Evolutionary conservation across 2,113 vertebrate species (phyloP), one percentile per base, ranked within the genome.

Genomic region (Condylura cristata): DNA sequence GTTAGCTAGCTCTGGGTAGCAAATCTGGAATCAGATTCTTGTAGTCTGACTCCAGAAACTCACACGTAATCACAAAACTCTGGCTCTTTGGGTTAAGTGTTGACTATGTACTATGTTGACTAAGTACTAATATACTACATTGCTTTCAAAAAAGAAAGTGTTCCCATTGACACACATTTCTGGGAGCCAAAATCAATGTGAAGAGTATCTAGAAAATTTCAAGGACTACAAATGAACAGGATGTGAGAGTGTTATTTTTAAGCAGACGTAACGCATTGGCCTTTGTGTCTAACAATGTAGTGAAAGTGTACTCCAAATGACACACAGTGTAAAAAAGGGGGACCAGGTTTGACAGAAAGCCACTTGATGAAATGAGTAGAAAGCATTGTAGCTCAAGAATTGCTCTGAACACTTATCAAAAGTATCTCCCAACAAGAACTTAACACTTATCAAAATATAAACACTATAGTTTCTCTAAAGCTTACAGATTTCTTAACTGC

Each of bases 161-260:
- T n/a, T 83, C 30, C 22, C 63, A 78, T 22, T 46, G 83, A 61
- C 39, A 86, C 48, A 81, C 14, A 81, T 58, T 86, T 48, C 48
- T 72, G 10, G 8, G 20, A 89, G 48, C 53, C 66, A 78, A 89
- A 78, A 41, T 80, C 66, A 78, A 76, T 80, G 41, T 89, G 41
- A 46, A 60, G 1, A 32, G 20, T 18, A 85, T 68, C 37, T 70
- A 89, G 78, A 90, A 83, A 83, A 86, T 81, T 89, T 79, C 44
- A 93, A 93, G 44, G 17, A 83, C 34, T 66, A 44, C 22, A 90
- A 89, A 91, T 84, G 80, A 96, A 81, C 22, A 91, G 46, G n/a
- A 48, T 86, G 8, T 12, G 20, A 95, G n/a, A 74, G 30, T 86
- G 26, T 34, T 89, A 63, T 91, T 93, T 90, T 92, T 53, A 92